A percentile compares a stretch with the other conserved stretches of the same genome.
Evolutionary conservation across 2,113 vertebrate species (phyloP).

Genomic region (Thalassarche chlororhynchos): DNA sequence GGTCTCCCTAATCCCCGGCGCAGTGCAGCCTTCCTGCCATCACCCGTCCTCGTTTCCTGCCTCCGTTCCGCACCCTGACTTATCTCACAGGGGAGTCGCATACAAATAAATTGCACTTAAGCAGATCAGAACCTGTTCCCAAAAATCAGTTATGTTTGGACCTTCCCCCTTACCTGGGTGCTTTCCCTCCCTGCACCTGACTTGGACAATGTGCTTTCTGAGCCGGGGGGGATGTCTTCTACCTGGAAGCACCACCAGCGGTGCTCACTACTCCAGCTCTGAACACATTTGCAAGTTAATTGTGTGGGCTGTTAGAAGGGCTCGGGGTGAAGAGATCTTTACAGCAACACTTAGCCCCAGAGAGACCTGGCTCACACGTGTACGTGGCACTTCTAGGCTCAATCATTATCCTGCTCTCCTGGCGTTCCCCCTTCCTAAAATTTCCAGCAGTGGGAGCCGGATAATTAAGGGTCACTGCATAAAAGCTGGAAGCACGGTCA

Average conservation of each 20-base stretch:
- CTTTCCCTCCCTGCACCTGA: not conserved
- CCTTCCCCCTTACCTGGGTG: not conserved
- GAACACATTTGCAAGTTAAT: not conserved
- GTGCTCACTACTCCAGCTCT: not conserved
- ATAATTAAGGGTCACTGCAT: rapidly evolving
- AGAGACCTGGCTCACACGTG: rapidly evolving
- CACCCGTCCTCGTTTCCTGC: not conserved
- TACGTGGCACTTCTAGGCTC: not conserved
- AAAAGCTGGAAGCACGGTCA: rapidly evolving
- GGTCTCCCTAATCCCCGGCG: not conserved
- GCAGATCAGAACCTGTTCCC: not conserved
- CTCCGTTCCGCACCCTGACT: not conserved
- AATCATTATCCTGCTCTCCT: not conserved
- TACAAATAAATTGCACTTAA: not conserved
- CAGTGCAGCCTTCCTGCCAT: not conserved
- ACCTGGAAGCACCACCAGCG: rapidly evolving
- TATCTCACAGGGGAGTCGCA: not conserved
- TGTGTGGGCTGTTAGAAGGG: not conserved
- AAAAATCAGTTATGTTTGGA: not conserved
- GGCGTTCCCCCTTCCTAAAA: not conserved
- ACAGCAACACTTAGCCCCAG: not conserved
- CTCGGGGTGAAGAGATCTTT: not conserved
- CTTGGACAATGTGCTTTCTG: not conserved
- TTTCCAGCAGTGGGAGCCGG: not conserved
- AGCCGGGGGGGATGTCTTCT: not conserved